phyloP scores from a whole-genome alignment of 2,797 vertebrate species.

The Melanotaenia trifasciata region DNA sequence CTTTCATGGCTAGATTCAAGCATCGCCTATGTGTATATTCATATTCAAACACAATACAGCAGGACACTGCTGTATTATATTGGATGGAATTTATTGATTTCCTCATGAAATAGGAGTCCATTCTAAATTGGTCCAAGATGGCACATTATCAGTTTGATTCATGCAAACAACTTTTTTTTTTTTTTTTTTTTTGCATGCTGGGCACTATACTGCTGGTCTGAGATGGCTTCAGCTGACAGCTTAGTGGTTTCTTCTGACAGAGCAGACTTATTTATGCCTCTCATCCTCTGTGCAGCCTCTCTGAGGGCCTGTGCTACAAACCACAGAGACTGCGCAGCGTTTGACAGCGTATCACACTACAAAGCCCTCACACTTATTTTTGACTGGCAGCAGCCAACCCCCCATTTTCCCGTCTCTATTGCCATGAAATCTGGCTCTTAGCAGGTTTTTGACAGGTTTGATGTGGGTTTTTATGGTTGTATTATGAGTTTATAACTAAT shows the following conservation, averaged over 20 bases:
- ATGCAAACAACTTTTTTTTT: constrained; percentile 35
- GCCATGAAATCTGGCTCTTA: constrained; percentile 52
- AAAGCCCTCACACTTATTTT: constrained; percentile 65
- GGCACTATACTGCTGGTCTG: constrained; percentile 39
- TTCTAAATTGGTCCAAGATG: constrained; percentile 48
- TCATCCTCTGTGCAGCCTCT: constrained; percentile 64
- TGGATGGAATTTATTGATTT: constrained; percentile 48
- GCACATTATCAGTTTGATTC: constrained; percentile 24
- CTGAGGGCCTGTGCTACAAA: constrained; percentile 67
- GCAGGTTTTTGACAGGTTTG: constrained; percentile 56
- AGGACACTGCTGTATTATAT: constrained; percentile 47
- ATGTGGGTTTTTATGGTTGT: constrained; percentile 45
- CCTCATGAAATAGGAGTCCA: constrained; percentile 34
- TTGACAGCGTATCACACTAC: constrained; percentile 71
- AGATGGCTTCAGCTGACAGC: constrained; percentile 68
- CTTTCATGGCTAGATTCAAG: constrained; percentile 43
- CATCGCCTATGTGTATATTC: constrained; percentile 9
- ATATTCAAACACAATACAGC: constrained; percentile 19
- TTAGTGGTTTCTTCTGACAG: constrained; percentile 74
- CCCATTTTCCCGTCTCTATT: constrained; percentile 54
- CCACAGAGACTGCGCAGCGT: constrained; percentile 66
- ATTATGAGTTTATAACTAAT: constrained; percentile 35
- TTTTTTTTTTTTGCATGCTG: constrained; percentile 28
- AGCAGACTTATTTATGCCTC: constrained; percentile 75
- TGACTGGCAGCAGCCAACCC: constrained; percentile 75